Percentiles rank a stretch among this genome's conserved stretches.
Evolutionary conservation across 2,797 vertebrate species (phyloP).

Genomic region (Danio tinwini): DNA sequence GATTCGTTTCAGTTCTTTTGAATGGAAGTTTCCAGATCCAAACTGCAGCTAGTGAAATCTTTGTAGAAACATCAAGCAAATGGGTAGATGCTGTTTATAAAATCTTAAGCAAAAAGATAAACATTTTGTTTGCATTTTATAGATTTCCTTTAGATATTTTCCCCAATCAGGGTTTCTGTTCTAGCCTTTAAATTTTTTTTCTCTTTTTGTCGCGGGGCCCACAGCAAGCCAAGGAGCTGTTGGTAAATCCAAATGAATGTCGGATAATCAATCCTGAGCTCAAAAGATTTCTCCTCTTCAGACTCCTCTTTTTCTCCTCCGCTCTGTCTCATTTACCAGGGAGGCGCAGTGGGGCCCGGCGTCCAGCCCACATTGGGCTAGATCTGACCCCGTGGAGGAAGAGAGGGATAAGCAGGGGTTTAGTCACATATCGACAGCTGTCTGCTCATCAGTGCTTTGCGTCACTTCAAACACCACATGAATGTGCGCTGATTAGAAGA

Average conservation of each 20-base stretch:
- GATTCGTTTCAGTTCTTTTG: too few relatives aligned
- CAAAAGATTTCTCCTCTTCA: slow-evolving; percentile 57
- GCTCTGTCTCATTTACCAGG: slow-evolving; percentile 74
- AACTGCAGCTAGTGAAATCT: too few relatives aligned
- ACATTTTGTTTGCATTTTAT: too few relatives aligned
- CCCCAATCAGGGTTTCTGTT: slow-evolving; percentile 48
- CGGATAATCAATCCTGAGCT: slow-evolving; percentile 69
- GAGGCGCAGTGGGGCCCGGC: slow-evolving; percentile 63
- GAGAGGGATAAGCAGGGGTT: slow-evolving; percentile 66
- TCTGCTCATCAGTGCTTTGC: slow-evolving; percentile 67
- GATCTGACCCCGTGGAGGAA: slow-evolving; percentile 17
- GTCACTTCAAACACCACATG: slow-evolving; percentile 49
- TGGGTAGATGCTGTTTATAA: too few relatives aligned
- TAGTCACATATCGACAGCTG: slow-evolving; percentile 74
- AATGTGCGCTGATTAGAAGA: slow-evolving; percentile 54
- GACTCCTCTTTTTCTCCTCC: slow-evolving; percentile 60
- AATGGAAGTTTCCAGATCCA: too few relatives aligned
- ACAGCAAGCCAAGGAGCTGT: slow-evolving; percentile 52
- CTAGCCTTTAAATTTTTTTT: slow-evolving; percentile 2
- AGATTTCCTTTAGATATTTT: neutral
- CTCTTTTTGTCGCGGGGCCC: slow-evolving; percentile 38
- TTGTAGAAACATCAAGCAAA: too few relatives aligned
- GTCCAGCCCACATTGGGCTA: slow-evolving; percentile 50
- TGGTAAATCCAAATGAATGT: slow-evolving; percentile 69
- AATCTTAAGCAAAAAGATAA: too few relatives aligned